Conservation (phyloP, 2,113 vertebrate genomes). For the Megaceryle torquata region DNA sequence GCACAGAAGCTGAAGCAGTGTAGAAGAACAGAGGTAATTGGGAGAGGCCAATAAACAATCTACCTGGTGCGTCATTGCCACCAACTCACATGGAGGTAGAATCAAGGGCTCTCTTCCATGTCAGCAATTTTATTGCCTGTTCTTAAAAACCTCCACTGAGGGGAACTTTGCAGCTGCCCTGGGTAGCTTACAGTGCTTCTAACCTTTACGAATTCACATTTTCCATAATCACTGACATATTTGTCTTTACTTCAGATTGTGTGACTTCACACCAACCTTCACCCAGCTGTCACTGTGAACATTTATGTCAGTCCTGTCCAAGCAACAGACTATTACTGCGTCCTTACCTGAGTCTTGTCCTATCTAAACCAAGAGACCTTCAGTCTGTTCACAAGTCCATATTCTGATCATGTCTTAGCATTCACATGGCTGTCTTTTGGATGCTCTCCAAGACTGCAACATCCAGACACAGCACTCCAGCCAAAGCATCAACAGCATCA, state of each 20-base stretch:
- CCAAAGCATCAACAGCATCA: neutral
- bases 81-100: neutral
- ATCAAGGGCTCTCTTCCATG: neutral
- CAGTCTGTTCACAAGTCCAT: neutral
- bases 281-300: rapidly evolving
- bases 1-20: neutral
- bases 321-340: neutral
- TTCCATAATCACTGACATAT: neutral
- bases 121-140: neutral
- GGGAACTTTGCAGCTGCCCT: neutral
- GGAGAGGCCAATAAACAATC: neutral
- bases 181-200: neutral
- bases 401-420: neutral
- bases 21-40: neutral
- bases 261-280: neutral
- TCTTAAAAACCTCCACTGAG: neutral
- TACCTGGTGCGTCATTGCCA: neutral
- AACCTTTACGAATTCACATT: neutral
- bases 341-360: neutral
- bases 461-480: neutral
- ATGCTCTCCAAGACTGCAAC: neutral
- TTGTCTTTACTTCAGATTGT: neutral
- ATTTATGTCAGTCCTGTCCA: neutral
- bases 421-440: neutral
- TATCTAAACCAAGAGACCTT: neutral